A percentile compares a stretch with the other conserved stretches of the same genome.
phyloP scores from a whole-genome alignment of 1,140 invertebrate species.

The Aradophagus sp. region DNA sequence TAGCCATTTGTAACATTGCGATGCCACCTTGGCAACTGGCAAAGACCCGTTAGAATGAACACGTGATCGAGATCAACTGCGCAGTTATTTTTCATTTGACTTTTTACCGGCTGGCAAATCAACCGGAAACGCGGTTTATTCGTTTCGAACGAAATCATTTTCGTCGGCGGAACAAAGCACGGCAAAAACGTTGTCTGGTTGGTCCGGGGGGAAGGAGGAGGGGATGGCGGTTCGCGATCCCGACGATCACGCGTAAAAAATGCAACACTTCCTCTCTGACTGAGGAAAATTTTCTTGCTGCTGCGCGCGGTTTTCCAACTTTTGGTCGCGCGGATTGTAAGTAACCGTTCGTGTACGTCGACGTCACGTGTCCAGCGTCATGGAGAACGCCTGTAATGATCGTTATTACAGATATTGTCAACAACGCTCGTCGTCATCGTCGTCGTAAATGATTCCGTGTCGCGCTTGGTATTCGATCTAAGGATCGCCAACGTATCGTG shows the following conservation, averaged over 20 bases:
- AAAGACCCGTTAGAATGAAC: slow-evolving; percentile 40
- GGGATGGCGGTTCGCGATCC: no score
- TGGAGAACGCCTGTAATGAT: slow-evolving; percentile 39
- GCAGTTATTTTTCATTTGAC: slow-evolving; percentile 43
- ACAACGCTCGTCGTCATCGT: slow-evolving; percentile 51
- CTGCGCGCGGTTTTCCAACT: slow-evolving; percentile 1
- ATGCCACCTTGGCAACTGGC: slow-evolving; percentile 14
- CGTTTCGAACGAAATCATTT: slow-evolving; percentile 41
- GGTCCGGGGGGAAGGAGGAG: no score
- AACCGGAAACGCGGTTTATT: slow-evolving; percentile 47
- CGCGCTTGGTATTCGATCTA: slow-evolving; percentile 62
- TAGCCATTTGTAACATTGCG: no score
- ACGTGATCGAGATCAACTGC: slow-evolving; percentile 44
- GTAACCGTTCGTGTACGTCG: no score
- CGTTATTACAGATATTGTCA: slow-evolving; percentile 56
- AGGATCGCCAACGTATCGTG: slow-evolving; percentile 57
- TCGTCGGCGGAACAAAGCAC: slow-evolving; percentile 14
- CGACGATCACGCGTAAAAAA: no score
- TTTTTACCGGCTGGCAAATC: slow-evolving; percentile 38
- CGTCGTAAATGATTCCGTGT: slow-evolving; percentile 57
- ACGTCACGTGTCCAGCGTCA: slow-evolving; percentile 39
- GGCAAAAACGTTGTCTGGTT: no score
- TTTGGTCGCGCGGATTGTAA: no score
- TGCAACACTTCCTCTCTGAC: no score
- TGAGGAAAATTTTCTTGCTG: no score